phyloP scores from a whole-genome alignment of 2,797 vertebrate species.

The Channallabes apus region DNA sequence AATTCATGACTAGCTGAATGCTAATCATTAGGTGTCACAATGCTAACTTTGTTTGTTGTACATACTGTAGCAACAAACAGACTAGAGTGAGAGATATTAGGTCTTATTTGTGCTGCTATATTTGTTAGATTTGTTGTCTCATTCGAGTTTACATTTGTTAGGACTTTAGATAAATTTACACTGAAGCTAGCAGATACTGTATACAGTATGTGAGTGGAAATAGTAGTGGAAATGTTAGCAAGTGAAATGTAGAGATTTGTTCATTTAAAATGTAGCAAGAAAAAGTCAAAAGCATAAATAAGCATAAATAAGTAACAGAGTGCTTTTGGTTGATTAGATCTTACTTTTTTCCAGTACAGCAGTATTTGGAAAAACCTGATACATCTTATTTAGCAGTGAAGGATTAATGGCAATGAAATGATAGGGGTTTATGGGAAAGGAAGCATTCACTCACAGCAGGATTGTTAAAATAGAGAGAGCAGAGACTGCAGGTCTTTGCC shows the following conservation, averaged over 20 bases:
- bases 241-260: neutral
- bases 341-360: neutral
- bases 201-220: no score
- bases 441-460: constrained; percentile 24
- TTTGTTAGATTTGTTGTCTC: neutral
- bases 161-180: neutral
- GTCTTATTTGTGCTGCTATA: neutral
- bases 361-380: neutral
- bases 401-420: constrained; percentile 8
- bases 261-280: neutral
- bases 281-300: neutral
- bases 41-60: neutral
- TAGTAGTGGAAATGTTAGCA: neutral
- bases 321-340: neutral
- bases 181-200: neutral
- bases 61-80: neutral
- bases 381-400: neutral
- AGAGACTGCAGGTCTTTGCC: constrained; percentile 19
- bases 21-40: neutral
- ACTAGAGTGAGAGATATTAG: neutral
- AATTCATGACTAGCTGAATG: neutral
- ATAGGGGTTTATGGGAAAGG: constrained; percentile 1
- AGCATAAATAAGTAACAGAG: no score
- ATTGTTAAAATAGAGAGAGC: constrained; percentile 31
- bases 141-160: neutral